Evolutionary conservation across 2,888 invertebrate species (phyloP), one percentile per base, ranked within the genome.

Genomic region (Coenonympha arcania): DNA sequence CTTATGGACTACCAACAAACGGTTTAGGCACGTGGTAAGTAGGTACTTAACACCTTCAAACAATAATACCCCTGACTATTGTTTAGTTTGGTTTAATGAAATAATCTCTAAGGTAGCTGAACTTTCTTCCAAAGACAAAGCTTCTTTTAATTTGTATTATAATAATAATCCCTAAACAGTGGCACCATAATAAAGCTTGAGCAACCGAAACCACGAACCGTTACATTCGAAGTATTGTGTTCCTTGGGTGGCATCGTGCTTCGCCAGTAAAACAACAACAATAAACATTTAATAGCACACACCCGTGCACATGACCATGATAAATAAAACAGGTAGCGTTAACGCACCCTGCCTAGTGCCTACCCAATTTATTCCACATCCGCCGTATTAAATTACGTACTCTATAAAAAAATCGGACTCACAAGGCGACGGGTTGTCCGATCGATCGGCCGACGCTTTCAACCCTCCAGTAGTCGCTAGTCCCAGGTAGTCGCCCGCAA

Each of bases 291-390:
- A 50, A 53, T 48, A 53, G 58, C 56, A 55, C 63, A 62, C 62
- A 66, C 60, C 58, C 61, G 64, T 64, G 58, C 78, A 75, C 65
- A 70, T 70, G 76, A 69, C 68, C 59, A 54, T 59, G 56, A 44
- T 56, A 55, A 68, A 79, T 69, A 82, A 85, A 82, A 84, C 84
- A 84, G 85, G 85, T 86, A 85, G 84, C 66, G 64, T 82, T 39
- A 33, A 81, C 77, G 77, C 82, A 81, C 85, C 83, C 82, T 73
- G 79, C 71, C 78, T 82, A 78, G 81, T 73, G 79, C 71, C 78
- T 82, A 78, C 80, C 79, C 85, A 85, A 84, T 84, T 82, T 81
- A 84, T 79, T 79, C 77, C 76, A 85, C 83, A 85, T 86, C 86
- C 85, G 83, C 62, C 73, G 79, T 79, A 84, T 86, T 79, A 79